A percentile compares a stretch with the other conserved stretches of the same genome.
Conservation (phyloP, 1,140 invertebrate species). For the Dermatophagoides farinae region DNA sequence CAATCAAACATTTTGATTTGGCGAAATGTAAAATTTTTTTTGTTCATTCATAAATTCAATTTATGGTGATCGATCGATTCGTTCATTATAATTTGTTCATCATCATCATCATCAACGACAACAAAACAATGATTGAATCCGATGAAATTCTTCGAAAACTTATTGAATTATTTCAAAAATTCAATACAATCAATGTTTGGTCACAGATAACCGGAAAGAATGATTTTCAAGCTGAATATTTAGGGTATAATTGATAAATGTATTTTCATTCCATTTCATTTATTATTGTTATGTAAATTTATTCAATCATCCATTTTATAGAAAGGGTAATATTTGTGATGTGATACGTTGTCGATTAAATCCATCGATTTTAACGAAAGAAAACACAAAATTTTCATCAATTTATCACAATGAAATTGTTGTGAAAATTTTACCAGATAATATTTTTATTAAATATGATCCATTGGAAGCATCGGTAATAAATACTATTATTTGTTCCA, state of each 20-base stretch:
- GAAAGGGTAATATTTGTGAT: not conserved
- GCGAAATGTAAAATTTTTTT: no score
- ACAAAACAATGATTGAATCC: not conserved
- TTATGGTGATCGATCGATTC: no score
- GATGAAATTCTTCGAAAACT: not conserved
- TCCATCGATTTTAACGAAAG: not conserved
- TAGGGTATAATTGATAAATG: no score
- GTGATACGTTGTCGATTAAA: not conserved
- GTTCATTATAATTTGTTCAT: no score
- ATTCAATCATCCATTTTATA: not conserved
- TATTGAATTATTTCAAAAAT: not conserved
- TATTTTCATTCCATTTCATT: no score
- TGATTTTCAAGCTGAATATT: not conserved
- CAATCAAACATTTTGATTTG: no score
- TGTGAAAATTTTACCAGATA: not conserved
- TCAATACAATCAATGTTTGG: not conserved
- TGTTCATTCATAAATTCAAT: no score
- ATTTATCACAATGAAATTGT: not conserved
- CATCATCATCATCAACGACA: no score
- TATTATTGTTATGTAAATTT: not conserved
- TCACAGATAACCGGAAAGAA: not conserved
- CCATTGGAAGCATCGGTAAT: not conserved
- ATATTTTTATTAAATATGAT: not conserved
- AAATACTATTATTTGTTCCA: not conserved
- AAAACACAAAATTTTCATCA: not conserved